phyloP scores from a whole-genome alignment of 1,140 invertebrate genomes.

The Schlechtendalia chinensis region DNA sequence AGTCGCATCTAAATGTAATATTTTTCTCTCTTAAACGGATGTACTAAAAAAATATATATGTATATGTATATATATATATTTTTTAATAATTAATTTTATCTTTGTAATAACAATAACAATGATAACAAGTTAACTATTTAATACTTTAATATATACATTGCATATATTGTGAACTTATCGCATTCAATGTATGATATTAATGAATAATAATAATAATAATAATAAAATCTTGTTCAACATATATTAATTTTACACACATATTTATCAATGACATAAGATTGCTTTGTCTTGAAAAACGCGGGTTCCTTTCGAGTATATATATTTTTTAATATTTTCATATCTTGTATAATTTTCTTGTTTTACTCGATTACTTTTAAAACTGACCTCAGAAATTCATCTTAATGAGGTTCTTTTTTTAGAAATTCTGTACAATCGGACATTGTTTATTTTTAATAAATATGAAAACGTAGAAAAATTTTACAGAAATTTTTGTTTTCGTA shows the following conservation, averaged over 20 bases:
- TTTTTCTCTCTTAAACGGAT: not conserved
- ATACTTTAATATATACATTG: not conserved
- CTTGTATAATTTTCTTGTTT: no score
- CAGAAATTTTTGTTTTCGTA: no score
- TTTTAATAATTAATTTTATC: slow-evolving; percentile 18
- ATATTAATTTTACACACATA: not conserved
- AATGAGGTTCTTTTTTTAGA: no score
- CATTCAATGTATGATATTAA: not conserved
- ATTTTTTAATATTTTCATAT: no score
- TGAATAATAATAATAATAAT: slow-evolving; percentile 18
- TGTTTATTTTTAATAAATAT: no score
- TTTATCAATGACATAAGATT: slow-evolving; percentile 8
- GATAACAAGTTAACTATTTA: not conserved
- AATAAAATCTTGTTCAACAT: not conserved
- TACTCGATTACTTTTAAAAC: no score
- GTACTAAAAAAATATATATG: no score
- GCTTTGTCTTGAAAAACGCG: slow-evolving; percentile 37
- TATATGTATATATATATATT: not conserved
- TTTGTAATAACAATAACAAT: slow-evolving; percentile 20
- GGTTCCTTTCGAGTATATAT: not conserved
- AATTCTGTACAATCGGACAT: no score
- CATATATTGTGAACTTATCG: not conserved
- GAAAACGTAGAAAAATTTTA: no score
- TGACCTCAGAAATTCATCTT: no score
- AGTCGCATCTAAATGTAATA: not conserved